Evolutionary conservation across 2,888 invertebrate species (phyloP).

Genomic region (Rambutsinella grinnellia): DNA sequence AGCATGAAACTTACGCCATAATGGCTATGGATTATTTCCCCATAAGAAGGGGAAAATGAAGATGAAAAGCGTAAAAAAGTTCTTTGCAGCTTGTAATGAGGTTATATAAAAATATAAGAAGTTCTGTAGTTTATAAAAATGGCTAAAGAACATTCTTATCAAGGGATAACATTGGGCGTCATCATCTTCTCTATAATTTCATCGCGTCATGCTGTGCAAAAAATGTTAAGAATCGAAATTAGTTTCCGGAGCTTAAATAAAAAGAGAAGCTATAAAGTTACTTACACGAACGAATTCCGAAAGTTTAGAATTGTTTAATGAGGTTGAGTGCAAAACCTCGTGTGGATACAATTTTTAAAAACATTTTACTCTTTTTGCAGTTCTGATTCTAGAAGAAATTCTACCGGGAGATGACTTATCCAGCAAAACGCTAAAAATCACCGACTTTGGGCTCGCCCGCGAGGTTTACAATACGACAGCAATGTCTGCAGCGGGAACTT

Average conservation of each 20-base stretch:
- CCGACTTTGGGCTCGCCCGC: slow-evolving; percentile 95
- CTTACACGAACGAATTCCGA: too few species aligned
- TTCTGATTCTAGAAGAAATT: slow-evolving; percentile 62
- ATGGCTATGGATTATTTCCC: slow-evolving; percentile 42
- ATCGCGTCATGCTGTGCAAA: slow-evolving; percentile 33
- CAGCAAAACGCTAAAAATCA: slow-evolving; percentile 95
- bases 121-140: too few species aligned
- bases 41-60: slow-evolving; percentile 6
- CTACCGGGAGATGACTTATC: slow-evolving; percentile 78
- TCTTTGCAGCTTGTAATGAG: slow-evolving; percentile 17
- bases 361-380: slow-evolving; percentile 24
- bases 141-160: slow-evolving; percentile 33
- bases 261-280: too few species aligned
- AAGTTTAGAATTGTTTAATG: too few species aligned
- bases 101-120: too few species aligned
- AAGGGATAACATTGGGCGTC: slow-evolving; percentile 42
- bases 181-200: slow-evolving; percentile 51
- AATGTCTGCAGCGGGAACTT: slow-evolving; percentile 98
- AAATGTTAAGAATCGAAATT: slow-evolving; percentile 2
- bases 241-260: neutral
- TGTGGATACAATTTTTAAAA: too few species aligned
- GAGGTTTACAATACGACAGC: slow-evolving; percentile 96
- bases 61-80: slow-evolving; percentile 9
- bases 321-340: neutral
- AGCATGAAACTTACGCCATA: neutral